phyloP scores from a whole-genome alignment of 2,888 invertebrate genomes.

The Aphidoletes aphidimyza region DNA sequence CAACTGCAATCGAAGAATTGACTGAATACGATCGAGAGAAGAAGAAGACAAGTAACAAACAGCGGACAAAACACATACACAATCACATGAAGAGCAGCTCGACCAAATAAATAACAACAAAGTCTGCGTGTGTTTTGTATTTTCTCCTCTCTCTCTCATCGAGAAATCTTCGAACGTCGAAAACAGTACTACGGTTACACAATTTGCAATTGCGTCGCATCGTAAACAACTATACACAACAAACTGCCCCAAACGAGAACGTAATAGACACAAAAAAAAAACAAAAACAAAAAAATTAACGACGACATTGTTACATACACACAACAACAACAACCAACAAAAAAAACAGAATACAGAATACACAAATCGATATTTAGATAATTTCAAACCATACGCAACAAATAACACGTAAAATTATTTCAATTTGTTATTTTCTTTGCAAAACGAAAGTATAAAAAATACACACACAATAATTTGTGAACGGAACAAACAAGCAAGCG shows the following conservation, averaged over 20 bases:
- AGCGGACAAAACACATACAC: not conserved
- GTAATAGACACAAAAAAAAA: not conserved
- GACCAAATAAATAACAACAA: slow-evolving; percentile 19
- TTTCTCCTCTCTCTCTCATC: too few species aligned
- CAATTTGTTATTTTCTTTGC: too few species aligned
- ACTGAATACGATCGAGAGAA: not conserved
- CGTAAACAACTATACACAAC: not conserved
- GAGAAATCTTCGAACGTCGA: not conserved
- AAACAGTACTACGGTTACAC: slow-evolving; percentile 43
- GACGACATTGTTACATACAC: too few species aligned
- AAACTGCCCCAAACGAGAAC: not conserved
- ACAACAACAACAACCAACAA: too few species aligned
- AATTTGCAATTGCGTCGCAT: slow-evolving; percentile 54
- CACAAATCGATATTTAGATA: too few species aligned
- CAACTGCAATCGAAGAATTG: not conserved
- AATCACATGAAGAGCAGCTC: not conserved
- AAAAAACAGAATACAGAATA: too few species aligned
- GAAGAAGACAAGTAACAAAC: slow-evolving; percentile 15
- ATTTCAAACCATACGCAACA: too few species aligned
- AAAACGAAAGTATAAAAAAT: too few species aligned
- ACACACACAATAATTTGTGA: too few species aligned
- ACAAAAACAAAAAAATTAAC: not conserved
- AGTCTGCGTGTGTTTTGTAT: slow-evolving; percentile 6
- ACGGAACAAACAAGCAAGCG: too few species aligned
- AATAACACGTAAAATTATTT: too few species aligned